Percentiles rank a stretch among this genome's conserved stretches.
These are phyloP conservation scores for Brevimyrus niger DNA, from an alignment of 2,113 vertebrate genomes.

Conservation along the genomic window DNA sequence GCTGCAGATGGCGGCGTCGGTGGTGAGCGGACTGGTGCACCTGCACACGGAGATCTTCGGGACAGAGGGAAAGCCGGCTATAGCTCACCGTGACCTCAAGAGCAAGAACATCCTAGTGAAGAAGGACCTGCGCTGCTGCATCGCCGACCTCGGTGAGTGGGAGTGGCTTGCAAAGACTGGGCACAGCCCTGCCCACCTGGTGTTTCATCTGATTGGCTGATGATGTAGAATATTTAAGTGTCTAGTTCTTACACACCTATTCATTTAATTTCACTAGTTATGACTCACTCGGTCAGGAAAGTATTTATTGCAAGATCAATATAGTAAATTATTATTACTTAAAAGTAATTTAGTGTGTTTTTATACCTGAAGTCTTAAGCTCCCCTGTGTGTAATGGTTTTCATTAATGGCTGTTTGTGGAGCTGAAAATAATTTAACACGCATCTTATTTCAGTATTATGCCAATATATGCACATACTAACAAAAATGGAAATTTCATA, in stretches of 20 bases:
- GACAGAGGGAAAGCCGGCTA: constrained; percentile 69
- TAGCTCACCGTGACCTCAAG: constrained; percentile 69
- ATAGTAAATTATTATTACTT: not conserved
- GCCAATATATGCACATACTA: not conserved
- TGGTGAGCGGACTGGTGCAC: constrained; percentile 66
- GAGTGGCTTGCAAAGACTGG: not conserved
- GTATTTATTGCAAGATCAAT: not conserved
- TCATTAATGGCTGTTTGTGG: not conserved
- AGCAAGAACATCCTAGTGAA: constrained; percentile 73
- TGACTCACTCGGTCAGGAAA: not conserved
- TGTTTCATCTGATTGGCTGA: not conserved
- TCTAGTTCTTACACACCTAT: not conserved
- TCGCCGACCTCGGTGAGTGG: constrained; percentile 66
- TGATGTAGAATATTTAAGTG: not conserved
- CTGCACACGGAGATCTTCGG: constrained; percentile 70
- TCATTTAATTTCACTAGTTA: not conserved
- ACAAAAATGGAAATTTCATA: not conserved
- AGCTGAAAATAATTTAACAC: not conserved
- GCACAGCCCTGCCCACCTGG: not conserved
- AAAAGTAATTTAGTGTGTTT: not conserved
- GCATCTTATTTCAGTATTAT: not conserved
- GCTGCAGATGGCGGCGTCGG: constrained; percentile 63
- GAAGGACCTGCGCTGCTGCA: constrained; percentile 69
- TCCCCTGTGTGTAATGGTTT: not conserved
- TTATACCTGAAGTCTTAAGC: not conserved